Evolutionary conservation across 2,113 vertebrate genomes (phyloP), one percentile per base, ranked within the genome.

Genomic region (Syngnathus floridae): DNA sequence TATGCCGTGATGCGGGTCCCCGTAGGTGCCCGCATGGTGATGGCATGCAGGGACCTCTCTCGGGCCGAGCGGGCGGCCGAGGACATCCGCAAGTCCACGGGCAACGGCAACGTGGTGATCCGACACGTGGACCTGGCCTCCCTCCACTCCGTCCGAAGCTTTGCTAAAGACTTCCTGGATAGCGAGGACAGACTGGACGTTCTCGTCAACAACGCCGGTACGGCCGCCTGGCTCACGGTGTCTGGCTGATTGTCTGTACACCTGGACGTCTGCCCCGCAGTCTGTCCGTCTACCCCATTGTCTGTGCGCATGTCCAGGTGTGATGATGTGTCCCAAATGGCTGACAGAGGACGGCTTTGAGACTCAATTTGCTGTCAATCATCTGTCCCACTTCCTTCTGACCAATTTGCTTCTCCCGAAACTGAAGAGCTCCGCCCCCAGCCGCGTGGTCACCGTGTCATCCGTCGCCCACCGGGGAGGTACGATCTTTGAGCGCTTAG

Each of bases 281-380:
- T n/a, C 48, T 45, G 26, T 52, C 55, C 59, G 12, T 17, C 43
- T 66, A n/a, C 35, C 14, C 22, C 21, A 26, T 11, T 31, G 11
- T 9, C 17, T 65, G 26, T 59, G 41, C 62, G 43, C 16, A 37
- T 58, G 62, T 77, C 14, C 70, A 92, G 91, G 90, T 41, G 90
- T 90, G 43, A 90, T 91, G 89, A 91, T 92, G 90, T 91, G 90
- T 77, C 90, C 91, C 40, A 84, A 73, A 58, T 84, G 84, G 82
- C 67, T 85, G 68, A 92, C 90, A 0, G 89, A 90, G 52, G 90
- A 92, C 2, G 88, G 90, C 0, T 91, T 88, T 56, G 90, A 92
- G 74, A 89, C 86, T n/a, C 90, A 91, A 67, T 43, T 91, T 9
- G 90, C 78, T 21, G 88, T 91, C 81, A 92, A 91, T 82, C 90